A percentile compares a stretch with the other conserved stretches of the same genome.
Conservation (phyloP, 2,113 vertebrate genomes). For the Callionymus lyra region DNA sequence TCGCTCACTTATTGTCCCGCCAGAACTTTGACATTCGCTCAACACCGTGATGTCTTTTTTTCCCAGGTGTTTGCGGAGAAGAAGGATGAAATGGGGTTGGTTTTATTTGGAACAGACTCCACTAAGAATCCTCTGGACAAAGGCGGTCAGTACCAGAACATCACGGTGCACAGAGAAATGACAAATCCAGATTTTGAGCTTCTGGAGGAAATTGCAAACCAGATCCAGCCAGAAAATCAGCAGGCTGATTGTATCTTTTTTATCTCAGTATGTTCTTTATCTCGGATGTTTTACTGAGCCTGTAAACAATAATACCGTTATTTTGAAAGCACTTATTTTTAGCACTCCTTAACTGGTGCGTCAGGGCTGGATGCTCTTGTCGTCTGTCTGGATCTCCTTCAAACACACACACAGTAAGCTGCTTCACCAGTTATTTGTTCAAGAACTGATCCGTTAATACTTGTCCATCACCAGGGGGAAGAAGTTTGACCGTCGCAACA, state of each 20-base stretch:
- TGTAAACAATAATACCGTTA: background rate
- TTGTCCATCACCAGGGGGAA: constrained; percentile 70
- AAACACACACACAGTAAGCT: constrained; percentile 63
- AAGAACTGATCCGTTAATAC: background rate
- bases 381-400: constrained; percentile 91
- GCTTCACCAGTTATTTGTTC: background rate
- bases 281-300: background rate
- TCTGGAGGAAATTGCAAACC: constrained; percentile 78
- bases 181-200: constrained; percentile 85
- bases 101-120: constrained; percentile 82
- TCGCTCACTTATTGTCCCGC: background rate
- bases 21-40: background rate
- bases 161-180: constrained; percentile 75
- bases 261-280: background rate
- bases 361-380: constrained; percentile 90
- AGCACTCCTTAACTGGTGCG: constrained; percentile 42
- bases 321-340: background rate
- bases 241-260: constrained; percentile 93
- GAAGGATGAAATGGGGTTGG: constrained; percentile 85
- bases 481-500: constrained; percentile 77
- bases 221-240: constrained; percentile 67
- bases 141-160: constrained; percentile 80
- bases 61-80: constrained; percentile 92
- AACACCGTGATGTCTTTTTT: constrained; percentile 1
- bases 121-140: constrained; percentile 74